Base-by-base conservation (phyloP, 2,888 invertebrate genomes). In the Polydrusus cervinus region DNA sequence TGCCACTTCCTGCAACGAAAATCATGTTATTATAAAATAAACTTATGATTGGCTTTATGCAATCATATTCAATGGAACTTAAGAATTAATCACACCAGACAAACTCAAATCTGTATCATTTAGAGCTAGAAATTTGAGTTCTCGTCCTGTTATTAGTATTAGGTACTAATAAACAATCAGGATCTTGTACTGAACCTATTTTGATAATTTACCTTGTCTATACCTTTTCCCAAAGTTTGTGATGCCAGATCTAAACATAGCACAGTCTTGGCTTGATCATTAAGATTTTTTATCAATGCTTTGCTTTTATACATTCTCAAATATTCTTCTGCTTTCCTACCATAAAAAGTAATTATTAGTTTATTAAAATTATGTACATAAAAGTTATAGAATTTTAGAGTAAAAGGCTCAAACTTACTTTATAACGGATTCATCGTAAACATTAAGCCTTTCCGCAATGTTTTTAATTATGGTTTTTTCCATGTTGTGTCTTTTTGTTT, bases 201-300 rank as follows among this genome's bases (percentile, higher is more conserved):
- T 25, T 25, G n/a, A n/a, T n/a, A 25, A 14, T 7, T 61, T 61
- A 71, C 91, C 82, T 86, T 82, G 83, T 92, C 92, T 69, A 92
- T 87, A 65, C 88, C 87, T 40, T 87, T 85, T 43, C 89, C 89
- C 30, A 89, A 81, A n/a, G 88, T 78, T 9, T 84, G 81, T 6
- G 91, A 88, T 40, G 92, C 91, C 55, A 93, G 83, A 82, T 92
- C 92, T 40, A 92, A 84, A 79, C 92, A 92, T 60, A 92, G 86
- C 0, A 92, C 89, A 30, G 89, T 88, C 86, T 90, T 92, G 6
- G 90, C 89, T 10, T 89, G 89, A 76, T 92, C 92, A 73, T 89
- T 90, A 53, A 92, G 84, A 51, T 87, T 87, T 74, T 80, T 83
- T 30, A 83, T 18, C 14, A 85, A 84, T 0, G 86, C 85, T 80